phyloP scores from a whole-genome alignment of 2,797 vertebrate species.

The Poeciliopsis gracilis region DNA sequence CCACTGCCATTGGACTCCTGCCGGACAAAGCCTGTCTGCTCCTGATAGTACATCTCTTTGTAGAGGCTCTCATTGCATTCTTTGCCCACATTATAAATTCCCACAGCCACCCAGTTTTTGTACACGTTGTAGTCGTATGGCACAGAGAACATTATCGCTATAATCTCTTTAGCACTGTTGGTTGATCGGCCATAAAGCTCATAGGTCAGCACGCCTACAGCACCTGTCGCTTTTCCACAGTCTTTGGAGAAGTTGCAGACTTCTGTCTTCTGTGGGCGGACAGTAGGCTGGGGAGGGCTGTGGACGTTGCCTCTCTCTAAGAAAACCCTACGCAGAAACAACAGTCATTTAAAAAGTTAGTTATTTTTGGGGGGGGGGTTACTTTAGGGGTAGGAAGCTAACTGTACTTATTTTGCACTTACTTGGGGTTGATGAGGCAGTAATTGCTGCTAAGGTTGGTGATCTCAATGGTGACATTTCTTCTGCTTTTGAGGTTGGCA shows the following conservation, averaged over 20 bases:
- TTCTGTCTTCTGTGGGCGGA: constrained; percentile 61
- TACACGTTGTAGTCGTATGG: constrained; percentile 64
- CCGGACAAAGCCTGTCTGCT: constrained; percentile 43
- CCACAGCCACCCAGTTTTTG: constrained; percentile 65
- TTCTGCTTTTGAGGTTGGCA: constrained; percentile 45
- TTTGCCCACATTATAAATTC: constrained; percentile 29
- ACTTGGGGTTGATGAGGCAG: constrained; percentile 71
- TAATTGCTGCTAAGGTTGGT: constrained; percentile 58
- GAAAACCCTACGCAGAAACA: constrained; percentile 53
- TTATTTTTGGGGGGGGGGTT: too few relatives aligned
- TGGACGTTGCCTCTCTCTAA: constrained; percentile 61
- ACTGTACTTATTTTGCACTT: constrained; percentile 4
- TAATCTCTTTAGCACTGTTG: not conserved
- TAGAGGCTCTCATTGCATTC: constrained; percentile 57
- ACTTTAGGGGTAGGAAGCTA: not conserved
- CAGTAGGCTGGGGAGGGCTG: constrained; percentile 69
- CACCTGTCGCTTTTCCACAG: constrained; percentile 18
- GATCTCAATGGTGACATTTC: constrained; percentile 75
- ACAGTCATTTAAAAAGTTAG: not conserved
- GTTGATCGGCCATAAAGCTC: constrained; percentile 31
- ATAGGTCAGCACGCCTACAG: constrained; percentile 74
- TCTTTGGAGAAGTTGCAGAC: constrained; percentile 74
- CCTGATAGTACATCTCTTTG: constrained; percentile 74
- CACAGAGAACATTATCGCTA: constrained; percentile 74
- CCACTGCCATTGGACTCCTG: constrained; percentile 31